Conservation (phyloP, 2,888 invertebrate species). For the Clepsis dumicolana region DNA sequence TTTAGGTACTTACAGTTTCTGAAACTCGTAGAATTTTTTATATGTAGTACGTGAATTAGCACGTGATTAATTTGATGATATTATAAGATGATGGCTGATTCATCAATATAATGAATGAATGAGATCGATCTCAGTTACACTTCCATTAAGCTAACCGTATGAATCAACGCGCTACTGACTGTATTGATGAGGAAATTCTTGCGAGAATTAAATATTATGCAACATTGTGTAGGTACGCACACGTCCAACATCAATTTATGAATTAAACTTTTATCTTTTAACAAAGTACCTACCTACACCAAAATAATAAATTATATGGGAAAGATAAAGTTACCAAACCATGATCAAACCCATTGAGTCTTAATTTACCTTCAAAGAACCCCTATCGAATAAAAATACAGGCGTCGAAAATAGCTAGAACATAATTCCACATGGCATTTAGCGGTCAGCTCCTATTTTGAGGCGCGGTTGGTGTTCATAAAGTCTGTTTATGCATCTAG, state of each 20-base stretch:
- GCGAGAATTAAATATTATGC: neutral
- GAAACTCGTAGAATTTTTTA: neutral
- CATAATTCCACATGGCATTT: constrained; percentile 31
- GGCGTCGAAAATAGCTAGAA: constrained; percentile 3
- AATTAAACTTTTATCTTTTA: neutral
- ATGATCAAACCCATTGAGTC: neutral
- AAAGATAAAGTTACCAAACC: neutral
- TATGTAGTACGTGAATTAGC: neutral
- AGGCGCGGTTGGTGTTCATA: constrained; percentile 38
- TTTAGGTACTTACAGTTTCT: neutral
- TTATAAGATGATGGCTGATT: neutral
- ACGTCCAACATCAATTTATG: neutral
- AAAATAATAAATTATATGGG: too few species aligned
- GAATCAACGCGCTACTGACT: neutral
- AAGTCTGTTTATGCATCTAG: constrained; percentile 41
- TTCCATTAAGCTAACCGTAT: neutral
- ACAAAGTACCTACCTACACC: too few species aligned
- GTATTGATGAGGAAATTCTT: neutral
- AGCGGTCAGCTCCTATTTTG: constrained; percentile 37
- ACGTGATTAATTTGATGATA: neutral
- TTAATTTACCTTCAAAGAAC: neutral
- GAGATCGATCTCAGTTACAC: neutral
- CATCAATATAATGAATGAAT: neutral
- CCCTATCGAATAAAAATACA: constrained; percentile 1
- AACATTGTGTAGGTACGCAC: neutral